Conservation (phyloP, 2,888 invertebrate species). For the Bellardia pandia region DNA sequence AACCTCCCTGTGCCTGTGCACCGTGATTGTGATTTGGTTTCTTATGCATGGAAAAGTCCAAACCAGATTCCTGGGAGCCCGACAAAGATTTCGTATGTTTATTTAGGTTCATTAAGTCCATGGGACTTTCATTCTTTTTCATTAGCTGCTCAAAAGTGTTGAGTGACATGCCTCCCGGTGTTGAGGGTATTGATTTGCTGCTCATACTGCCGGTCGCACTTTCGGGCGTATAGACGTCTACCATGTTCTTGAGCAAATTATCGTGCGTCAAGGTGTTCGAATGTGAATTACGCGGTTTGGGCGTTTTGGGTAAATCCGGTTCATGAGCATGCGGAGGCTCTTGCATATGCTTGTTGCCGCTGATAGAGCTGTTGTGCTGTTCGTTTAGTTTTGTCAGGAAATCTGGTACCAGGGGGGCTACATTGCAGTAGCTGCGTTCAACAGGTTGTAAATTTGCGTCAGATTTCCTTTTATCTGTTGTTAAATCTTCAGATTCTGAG, state of each 20-base stretch:
- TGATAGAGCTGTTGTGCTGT: not conserved
- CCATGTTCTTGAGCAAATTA: slow-evolving; percentile 67
- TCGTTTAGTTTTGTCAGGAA: slow-evolving; percentile 68
- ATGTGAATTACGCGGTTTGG: slow-evolving; percentile 65
- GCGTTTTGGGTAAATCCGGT: slow-evolving; percentile 67
- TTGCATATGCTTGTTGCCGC: slow-evolving; percentile 21
- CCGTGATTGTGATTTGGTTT: slow-evolving; percentile 45
- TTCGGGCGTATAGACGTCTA: slow-evolving; percentile 64
- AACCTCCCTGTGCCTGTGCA: not conserved
- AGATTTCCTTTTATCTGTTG: slow-evolving; percentile 70
- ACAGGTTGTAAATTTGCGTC: slow-evolving; percentile 41
- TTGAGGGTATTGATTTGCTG: slow-evolving; percentile 68
- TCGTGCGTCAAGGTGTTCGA: slow-evolving; percentile 59
- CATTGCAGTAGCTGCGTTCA: slow-evolving; percentile 82
- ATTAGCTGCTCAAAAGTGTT: slow-evolving; percentile 67
- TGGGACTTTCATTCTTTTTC: slow-evolving; percentile 69
- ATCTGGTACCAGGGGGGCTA: slow-evolving; percentile 82
- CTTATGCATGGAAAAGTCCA: slow-evolving; percentile 66
- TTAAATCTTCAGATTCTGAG: slow-evolving; percentile 60
- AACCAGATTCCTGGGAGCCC: slow-evolving; percentile 42
- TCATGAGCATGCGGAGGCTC: slow-evolving; percentile 22
- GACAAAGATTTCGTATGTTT: slow-evolving; percentile 49
- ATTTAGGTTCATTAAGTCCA: slow-evolving; percentile 51
- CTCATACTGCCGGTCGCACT: slow-evolving; percentile 51
- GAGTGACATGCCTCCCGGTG: slow-evolving; percentile 70